Conservation (phyloP, 2,888 invertebrate species). For the Hartigia nigra region DNA sequence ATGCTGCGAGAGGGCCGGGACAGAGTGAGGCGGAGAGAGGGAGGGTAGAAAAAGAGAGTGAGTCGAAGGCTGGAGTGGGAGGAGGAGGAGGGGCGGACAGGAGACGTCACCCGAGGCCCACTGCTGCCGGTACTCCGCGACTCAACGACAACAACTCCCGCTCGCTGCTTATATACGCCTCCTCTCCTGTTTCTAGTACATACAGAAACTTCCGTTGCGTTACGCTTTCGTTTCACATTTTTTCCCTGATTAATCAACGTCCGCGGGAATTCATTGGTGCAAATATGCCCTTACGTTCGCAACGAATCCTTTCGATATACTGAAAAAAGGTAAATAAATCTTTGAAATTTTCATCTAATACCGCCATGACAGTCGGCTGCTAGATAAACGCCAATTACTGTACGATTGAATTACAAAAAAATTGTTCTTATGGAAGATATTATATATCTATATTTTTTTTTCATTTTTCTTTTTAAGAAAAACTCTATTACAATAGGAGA, state of each 20-base stretch:
- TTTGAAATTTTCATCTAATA: neutral
- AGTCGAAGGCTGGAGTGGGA: conserved; percentile 17
- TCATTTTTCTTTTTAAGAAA: neutral
- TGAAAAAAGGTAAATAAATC: neutral
- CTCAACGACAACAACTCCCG: neutral
- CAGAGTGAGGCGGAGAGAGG: conserved; percentile 18
- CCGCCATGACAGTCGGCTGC: neutral
- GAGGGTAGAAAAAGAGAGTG: conserved; percentile 24
- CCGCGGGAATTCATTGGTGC: conserved; percentile 9
- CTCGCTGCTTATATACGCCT: neutral
- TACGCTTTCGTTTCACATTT: conserved; percentile 5
- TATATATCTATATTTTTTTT: too few relatives aligned
- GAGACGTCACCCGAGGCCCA: conserved; percentile 38
- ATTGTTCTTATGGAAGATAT: too few relatives aligned
- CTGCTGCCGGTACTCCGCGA: neutral
- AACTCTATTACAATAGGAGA: neutral
- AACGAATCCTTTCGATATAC: neutral
- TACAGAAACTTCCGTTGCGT: conserved; percentile 1
- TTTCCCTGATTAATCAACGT: conserved; percentile 19
- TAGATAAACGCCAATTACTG: neutral
- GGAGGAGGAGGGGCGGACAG: conserved; percentile 21
- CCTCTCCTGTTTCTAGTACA: neutral
- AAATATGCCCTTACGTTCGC: neutral
- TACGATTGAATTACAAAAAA: neutral
- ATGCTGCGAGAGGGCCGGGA: conserved; percentile 49